A percentile compares a stretch with the other conserved stretches of the same genome.
Conservation (phyloP, 2,113 vertebrate genomes). For the Sphyrna mokarran region DNA sequence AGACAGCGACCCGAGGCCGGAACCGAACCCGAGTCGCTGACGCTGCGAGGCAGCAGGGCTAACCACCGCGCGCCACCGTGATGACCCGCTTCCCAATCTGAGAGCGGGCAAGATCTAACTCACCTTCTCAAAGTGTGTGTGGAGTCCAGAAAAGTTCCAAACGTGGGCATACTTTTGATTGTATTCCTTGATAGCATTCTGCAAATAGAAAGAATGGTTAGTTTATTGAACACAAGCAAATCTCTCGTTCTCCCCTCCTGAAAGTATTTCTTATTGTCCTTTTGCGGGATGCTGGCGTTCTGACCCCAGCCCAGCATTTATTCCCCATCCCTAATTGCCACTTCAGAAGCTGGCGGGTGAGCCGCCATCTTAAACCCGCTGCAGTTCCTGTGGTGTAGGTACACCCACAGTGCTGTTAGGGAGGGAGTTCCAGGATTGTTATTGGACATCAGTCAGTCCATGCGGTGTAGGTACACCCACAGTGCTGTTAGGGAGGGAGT, state of each 20-base stretch:
- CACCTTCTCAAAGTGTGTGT: constrained; percentile 42
- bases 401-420: no score
- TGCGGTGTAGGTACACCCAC: no score
- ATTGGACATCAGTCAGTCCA: no score
- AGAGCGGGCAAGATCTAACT: not conserved
- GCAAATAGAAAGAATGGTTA: not conserved
- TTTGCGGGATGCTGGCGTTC: not conserved
- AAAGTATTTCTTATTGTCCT: not conserved
- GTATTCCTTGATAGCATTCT: constrained; percentile 50
- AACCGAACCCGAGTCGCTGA: not conserved
- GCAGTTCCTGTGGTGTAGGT: no score
- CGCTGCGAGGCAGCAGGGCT: no score
- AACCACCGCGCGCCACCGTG: not conserved
- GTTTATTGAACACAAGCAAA: not conserved
- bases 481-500: no score
- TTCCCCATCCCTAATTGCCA: not conserved
- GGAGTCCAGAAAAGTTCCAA: constrained; percentile 53
- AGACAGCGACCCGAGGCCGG: no score
- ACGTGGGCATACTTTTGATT: constrained; percentile 47
- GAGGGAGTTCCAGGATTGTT: no score
- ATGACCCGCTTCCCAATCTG: not conserved
- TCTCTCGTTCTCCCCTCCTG: not conserved
- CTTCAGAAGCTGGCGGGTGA: not conserved
- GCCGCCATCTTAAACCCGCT: no score
- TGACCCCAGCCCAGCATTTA: no score